These are phyloP conservation scores for Tapirus terrestris DNA, from an alignment of 2,113 vertebrate species.

Conservation along the genomic window DNA sequence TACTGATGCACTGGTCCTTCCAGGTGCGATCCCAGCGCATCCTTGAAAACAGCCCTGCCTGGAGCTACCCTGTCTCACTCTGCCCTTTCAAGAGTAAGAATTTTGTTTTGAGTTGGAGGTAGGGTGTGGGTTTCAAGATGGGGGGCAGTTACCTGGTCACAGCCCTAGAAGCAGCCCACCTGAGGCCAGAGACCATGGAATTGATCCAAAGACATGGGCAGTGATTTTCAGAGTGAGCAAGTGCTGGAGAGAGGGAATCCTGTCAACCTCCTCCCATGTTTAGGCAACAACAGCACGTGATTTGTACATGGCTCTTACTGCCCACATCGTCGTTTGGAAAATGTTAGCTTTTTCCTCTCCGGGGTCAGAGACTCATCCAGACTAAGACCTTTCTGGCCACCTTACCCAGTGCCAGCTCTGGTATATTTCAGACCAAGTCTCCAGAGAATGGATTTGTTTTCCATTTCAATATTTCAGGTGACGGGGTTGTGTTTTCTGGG, in stretches of 20 bases:
- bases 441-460: slow-evolving; percentile 61
- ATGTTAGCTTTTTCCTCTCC: slow-evolving; percentile 48
- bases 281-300: slow-evolving; percentile 31
- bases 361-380: not conserved
- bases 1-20: not conserved
- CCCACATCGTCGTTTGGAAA: slow-evolving; percentile 47
- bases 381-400: slow-evolving; percentile 53
- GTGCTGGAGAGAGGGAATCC: slow-evolving; percentile 23
- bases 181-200: not conserved
- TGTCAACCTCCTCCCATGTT: slow-evolving; percentile 13
- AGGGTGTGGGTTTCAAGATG: not conserved
- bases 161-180: not conserved
- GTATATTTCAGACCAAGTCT: slow-evolving; percentile 58
- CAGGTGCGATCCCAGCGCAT: not conserved
- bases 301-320: not conserved
- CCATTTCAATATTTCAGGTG: slow-evolving; percentile 43
- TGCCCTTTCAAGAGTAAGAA: not conserved
- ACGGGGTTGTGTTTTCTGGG: slow-evolving; percentile 49
- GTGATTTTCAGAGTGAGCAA: slow-evolving; percentile 32
- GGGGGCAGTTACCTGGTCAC: not conserved
- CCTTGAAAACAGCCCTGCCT: not conserved
- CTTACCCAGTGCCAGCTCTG: slow-evolving; percentile 5
- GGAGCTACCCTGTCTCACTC: not conserved
- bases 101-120: not conserved
- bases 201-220: not conserved